Conservation (phyloP, 1,140 invertebrate genomes). For the Sipha flava region DNA sequence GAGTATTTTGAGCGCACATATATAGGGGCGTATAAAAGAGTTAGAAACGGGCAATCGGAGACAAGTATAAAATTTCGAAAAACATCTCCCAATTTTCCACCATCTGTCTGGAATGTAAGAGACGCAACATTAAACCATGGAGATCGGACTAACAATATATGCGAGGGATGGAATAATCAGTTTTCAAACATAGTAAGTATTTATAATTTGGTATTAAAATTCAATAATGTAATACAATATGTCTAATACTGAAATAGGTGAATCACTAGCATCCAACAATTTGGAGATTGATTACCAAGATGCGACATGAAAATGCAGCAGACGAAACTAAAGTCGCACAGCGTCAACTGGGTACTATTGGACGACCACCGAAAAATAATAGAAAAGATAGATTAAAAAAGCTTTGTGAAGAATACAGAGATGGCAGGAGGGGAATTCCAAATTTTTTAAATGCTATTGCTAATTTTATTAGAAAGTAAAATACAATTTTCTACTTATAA, state of each 20-base stretch:
- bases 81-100: neutral
- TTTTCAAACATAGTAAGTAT: neutral
- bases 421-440: no score
- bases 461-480: no score
- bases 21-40: neutral
- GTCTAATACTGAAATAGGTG: no score
- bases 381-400: no score
- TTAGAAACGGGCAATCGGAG: no score
- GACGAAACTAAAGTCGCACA: neutral
- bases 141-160: neutral
- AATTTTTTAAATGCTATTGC: no score
- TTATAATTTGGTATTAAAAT: no score
- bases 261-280: neutral
- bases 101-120: neutral
- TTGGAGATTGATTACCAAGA: neutral
- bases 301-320: neutral
- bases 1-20: neutral
- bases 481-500: no score
- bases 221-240: no score
- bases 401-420: no score
- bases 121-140: neutral
- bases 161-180: neutral
- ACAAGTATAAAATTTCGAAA: neutral
- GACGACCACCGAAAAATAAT: neutral
- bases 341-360: neutral